A percentile compares a stretch with the other conserved stretches of the same genome.
Conservation (phyloP, 30 jellyfish, hydroid and myxozoan species). For the Nemopilema nomurai region DNA sequence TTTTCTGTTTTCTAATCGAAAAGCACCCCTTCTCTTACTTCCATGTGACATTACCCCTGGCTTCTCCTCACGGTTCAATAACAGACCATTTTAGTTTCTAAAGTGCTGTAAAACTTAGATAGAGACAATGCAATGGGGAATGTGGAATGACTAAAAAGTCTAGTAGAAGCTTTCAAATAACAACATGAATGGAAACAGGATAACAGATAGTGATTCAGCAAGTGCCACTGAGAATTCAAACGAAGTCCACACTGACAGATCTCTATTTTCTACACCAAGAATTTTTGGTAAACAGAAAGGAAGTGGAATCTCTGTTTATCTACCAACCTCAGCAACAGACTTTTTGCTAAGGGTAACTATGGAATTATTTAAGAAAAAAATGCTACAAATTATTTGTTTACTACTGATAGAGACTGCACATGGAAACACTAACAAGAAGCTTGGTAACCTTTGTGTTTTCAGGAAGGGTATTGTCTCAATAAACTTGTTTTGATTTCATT, state of each 20-base stretch:
- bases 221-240: conserved; percentile 13
- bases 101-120: neutral
- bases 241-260: conserved; percentile 11
- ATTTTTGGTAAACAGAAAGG: conserved; percentile 73
- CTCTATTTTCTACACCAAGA: conserved; percentile 59
- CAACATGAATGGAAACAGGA: neutral
- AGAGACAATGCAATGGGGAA: neutral
- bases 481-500: neutral
- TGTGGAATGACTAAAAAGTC: too few relatives aligned
- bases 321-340: conserved; percentile 83
- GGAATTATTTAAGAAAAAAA: too few relatives aligned
- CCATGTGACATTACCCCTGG: neutral
- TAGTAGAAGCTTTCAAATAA: too few relatives aligned
- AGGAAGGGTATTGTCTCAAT: neutral
- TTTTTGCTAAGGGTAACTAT: conserved; percentile 54
- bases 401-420: too few relatives aligned
- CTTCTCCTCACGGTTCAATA: neutral
- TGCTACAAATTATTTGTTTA: too few relatives aligned
- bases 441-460: neutral
- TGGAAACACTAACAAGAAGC: too few relatives aligned
- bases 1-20: too few relatives aligned
- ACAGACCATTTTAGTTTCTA: neutral
- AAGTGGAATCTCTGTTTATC: conserved; percentile 66
- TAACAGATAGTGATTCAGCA: conserved; percentile 36
- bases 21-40: too few relatives aligned